Conservation (phyloP, 2,888 invertebrate genomes). For the Agrenia bidenticulata region DNA sequence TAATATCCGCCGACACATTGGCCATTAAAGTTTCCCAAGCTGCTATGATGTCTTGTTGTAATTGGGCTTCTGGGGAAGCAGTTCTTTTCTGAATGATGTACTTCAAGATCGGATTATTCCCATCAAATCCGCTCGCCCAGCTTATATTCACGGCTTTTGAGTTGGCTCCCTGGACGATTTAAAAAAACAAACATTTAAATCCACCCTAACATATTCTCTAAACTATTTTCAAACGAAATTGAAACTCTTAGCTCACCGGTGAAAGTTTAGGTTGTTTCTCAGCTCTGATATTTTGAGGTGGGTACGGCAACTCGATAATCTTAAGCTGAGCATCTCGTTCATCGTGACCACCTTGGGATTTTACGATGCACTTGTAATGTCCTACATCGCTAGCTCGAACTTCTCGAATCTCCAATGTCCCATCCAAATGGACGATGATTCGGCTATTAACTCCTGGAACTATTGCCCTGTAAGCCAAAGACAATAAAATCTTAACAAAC, state of each 20-base stretch:
- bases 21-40: slow-evolving; percentile 80
- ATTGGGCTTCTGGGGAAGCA: slow-evolving; percentile 63
- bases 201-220: background rate
- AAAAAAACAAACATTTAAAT: background rate
- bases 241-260: slow-evolving; percentile 56
- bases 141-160: slow-evolving; percentile 79
- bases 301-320: slow-evolving; percentile 93
- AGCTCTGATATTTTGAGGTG: slow-evolving; percentile 84
- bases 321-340: slow-evolving; percentile 78
- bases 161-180: slow-evolving; percentile 38
- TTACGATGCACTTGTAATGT: slow-evolving; percentile 85
- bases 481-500: background rate
- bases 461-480: slow-evolving; percentile 31
- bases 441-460: slow-evolving; percentile 47
- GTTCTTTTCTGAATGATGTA: slow-evolving; percentile 89
- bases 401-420: slow-evolving; percentile 61
- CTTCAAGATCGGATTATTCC: slow-evolving; percentile 90
- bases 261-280: slow-evolving; percentile 57
- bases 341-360: slow-evolving; percentile 89
- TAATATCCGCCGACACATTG: slow-evolving; percentile 77
- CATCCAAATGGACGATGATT: slow-evolving; percentile 49
- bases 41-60: slow-evolving; percentile 41
- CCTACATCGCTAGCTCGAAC: slow-evolving; percentile 92
- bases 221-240: background rate
- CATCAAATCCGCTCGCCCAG: slow-evolving; percentile 96